Evolutionary conservation across 2,888 invertebrate genomes (phyloP).

Genomic region (Oligia fasciuncula): DNA sequence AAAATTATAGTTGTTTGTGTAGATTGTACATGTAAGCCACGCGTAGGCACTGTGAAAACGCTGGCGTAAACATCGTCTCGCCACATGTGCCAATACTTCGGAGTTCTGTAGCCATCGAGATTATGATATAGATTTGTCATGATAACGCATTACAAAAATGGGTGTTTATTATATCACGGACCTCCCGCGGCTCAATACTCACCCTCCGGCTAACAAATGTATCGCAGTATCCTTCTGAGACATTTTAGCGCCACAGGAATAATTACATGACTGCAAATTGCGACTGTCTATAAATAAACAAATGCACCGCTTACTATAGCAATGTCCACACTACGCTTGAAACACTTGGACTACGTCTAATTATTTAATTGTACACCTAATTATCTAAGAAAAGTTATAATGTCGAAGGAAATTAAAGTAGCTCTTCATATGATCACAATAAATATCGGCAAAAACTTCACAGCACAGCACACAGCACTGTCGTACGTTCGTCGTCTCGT

Average conservation of each 20-base stretch:
- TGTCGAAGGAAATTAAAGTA: conserved; percentile 47
- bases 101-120: conserved; percentile 62
- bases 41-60: conserved; percentile 68
- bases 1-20: conserved; percentile 32
- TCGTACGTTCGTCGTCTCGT: conserved; percentile 64
- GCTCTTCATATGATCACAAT: conserved; percentile 64
- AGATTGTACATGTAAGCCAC: conserved; percentile 48
- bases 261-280: conserved; percentile 89
- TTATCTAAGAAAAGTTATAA: conserved; percentile 53
- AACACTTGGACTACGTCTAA: conserved; percentile 58
- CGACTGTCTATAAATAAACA: conserved; percentile 90
- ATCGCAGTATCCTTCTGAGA: conserved; percentile 96
- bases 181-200: conserved; percentile 84
- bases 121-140: conserved; percentile 64
- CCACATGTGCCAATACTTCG: conserved; percentile 75
- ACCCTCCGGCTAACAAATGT: conserved; percentile 99
- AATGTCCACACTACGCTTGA: conserved; percentile 70
- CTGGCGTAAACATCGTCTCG: conserved; percentile 77
- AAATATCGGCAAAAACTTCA: conserved; percentile 71
- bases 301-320: conserved; percentile 81
- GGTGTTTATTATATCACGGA: conserved; percentile 44
- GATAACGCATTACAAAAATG: conserved; percentile 57
- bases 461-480: conserved; percentile 67
- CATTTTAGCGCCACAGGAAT: conserved; percentile 89
- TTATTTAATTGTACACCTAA: conserved; percentile 45